phyloP scores from a whole-genome alignment of 2,113 vertebrate genomes.

The Dolichotis patagonum region DNA sequence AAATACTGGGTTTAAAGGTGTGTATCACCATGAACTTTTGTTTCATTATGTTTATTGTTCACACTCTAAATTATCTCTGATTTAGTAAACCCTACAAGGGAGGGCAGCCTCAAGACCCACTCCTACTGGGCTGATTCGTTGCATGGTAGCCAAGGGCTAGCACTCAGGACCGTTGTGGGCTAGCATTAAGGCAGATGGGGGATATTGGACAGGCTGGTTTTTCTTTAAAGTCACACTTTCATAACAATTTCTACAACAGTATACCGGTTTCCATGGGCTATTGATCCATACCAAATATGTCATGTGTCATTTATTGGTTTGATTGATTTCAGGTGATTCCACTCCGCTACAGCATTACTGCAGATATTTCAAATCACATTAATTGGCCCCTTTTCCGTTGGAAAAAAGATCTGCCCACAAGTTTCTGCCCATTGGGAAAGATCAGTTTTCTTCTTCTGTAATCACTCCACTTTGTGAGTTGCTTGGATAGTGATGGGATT shows the following conservation, averaged over 20 bases:
- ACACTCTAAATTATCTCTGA: background rate
- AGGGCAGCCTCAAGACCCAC: background rate
- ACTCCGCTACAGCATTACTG: background rate
- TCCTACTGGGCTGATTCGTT: background rate
- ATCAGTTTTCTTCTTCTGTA: background rate
- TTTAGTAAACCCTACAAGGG: background rate
- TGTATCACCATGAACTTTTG: background rate
- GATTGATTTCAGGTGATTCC: background rate
- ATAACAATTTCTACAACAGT: background rate
- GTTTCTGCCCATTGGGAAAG: background rate
- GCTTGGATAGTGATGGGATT: slow-evolving; percentile 23
- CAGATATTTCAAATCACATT: background rate
- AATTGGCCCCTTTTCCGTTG: slow-evolving; percentile 31
- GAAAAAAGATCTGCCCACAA: background rate
- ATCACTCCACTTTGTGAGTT: background rate
- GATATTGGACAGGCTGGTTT: background rate
- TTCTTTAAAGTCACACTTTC: background rate
- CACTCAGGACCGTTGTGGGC: background rate
- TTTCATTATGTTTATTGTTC: slow-evolving; percentile 28
- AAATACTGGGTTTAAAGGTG: background rate
- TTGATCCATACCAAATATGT: background rate
- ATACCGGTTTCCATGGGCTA: background rate
- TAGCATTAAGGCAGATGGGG: background rate
- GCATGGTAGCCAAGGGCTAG: background rate
- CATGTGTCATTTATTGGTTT: background rate